These are phyloP conservation scores for Lamellibrachia columna DNA, from an alignment of 2,888 invertebrate genomes.

Conservation along the genomic window DNA sequence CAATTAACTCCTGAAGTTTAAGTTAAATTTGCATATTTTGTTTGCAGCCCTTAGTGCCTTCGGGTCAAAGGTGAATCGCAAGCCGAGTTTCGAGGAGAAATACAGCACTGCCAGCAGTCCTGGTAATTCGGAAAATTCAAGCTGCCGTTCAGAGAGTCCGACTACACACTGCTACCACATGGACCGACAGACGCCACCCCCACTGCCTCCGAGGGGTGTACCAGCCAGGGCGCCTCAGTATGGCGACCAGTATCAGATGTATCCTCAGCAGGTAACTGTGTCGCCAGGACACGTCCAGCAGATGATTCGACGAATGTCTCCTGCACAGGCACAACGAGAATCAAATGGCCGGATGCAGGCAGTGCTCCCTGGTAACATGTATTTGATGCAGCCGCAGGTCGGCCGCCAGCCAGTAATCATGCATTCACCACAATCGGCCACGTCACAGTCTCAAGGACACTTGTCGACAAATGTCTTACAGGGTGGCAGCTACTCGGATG, in stretches of 20 bases:
- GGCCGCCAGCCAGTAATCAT: slow-evolving; percentile 78
- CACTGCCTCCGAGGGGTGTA: slow-evolving; percentile 48
- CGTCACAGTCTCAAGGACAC: not conserved
- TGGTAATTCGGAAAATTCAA: slow-evolving; percentile 60
- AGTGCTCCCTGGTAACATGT: not conserved
- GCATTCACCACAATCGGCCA: slow-evolving; percentile 34
- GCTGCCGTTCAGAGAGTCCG: slow-evolving; percentile 80
- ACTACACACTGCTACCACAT: slow-evolving; percentile 49
- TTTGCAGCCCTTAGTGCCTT: slow-evolving; percentile 34
- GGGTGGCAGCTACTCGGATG: not conserved
- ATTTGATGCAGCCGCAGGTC: slow-evolving; percentile 71
- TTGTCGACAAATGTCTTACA: not conserved
- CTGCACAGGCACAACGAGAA: slow-evolving; percentile 66
- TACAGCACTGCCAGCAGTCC: slow-evolving; percentile 82
- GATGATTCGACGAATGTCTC: slow-evolving; percentile 79
- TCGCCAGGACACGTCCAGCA: slow-evolving; percentile 72
- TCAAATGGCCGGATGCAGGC: slow-evolving; percentile 62
- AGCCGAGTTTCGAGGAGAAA: slow-evolving; percentile 86
- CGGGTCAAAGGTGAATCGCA: slow-evolving; percentile 74
- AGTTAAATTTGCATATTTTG: not conserved
- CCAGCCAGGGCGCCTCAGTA: not conserved
- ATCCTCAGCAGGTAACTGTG: not conserved
- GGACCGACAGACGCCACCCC: slow-evolving; percentile 70
- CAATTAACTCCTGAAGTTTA: not conserved
- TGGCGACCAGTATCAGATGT: not conserved